Evolutionary conservation across 2,888 invertebrate genomes (phyloP).

Genomic region (Cynaeus angustus): DNA sequence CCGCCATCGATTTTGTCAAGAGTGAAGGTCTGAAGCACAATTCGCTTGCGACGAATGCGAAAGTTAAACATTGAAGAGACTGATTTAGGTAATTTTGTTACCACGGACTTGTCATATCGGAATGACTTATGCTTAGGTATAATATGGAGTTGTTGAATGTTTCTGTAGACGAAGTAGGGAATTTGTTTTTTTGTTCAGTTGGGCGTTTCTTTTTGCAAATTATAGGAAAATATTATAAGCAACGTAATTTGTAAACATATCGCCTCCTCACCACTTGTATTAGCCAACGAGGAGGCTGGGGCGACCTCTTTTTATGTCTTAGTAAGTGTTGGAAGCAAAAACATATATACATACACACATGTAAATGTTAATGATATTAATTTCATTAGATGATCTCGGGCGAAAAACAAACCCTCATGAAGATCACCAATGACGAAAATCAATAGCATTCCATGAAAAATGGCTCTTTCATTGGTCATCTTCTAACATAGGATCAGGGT

Average conservation of each 20-base stretch:
- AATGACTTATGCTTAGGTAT: conserved; percentile 13
- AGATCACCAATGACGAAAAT: conserved; percentile 8
- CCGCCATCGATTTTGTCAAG: conserved; percentile 87
- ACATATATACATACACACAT: background rate
- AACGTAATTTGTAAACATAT: conserved; percentile 42
- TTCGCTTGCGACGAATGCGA: conserved; percentile 32
- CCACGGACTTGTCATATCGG: conserved; percentile 39
- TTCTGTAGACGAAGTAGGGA: conserved; percentile 30
- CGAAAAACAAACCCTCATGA: background rate
- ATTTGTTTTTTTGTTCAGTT: conserved; percentile 23
- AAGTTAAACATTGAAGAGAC: conserved; percentile 40
- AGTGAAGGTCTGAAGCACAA: conserved; percentile 67
- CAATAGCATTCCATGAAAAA: conserved; percentile 8
- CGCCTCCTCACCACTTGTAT: conserved; percentile 17
- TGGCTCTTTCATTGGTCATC: conserved; percentile 5
- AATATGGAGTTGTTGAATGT: conserved; percentile 30
- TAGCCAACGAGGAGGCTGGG: conserved; percentile 11
- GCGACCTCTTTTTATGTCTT: conserved; percentile 29
- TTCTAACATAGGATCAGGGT: background rate
- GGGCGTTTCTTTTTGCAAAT: conserved; percentile 38
- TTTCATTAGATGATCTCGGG: conserved; percentile 27
- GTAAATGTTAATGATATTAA: conserved; percentile 28
- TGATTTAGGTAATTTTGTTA: conserved; percentile 41
- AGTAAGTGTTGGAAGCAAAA: conserved; percentile 28
- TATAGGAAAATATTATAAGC: conserved; percentile 42